These are phyloP conservation scores for Alouatta palliata DNA, from an alignment of 2,113 vertebrate species.

Conservation along the genomic window DNA sequence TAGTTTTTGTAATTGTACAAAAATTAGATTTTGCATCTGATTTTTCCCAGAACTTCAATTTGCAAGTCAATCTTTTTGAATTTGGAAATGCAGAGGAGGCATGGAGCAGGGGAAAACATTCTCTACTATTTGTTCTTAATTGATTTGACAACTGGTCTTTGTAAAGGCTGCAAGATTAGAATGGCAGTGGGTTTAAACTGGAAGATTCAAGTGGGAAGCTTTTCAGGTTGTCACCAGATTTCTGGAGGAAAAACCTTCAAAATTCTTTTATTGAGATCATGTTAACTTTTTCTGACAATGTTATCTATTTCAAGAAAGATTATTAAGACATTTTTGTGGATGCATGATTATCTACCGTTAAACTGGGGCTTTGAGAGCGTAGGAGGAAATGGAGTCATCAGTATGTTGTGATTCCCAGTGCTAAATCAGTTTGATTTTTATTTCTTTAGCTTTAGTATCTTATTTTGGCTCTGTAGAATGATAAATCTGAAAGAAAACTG, in stretches of 20 bases:
- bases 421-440: not conserved
- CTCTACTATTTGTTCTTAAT: not conserved
- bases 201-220: not conserved
- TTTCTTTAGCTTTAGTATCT: not conserved
- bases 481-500: not conserved
- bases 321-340: not conserved
- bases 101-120: not conserved
- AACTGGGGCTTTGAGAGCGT: no score
- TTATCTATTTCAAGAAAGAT: not conserved
- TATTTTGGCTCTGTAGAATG: not conserved
- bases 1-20: no score
- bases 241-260: not conserved
- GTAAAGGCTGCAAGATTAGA: slow-evolving; percentile 32
- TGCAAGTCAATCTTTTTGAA: not conserved
- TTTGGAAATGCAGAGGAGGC: not conserved
- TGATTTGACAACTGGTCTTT: not conserved
- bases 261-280: not conserved
- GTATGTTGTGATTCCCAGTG: not conserved
- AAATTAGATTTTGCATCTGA: not conserved
- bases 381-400: not conserved
- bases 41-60: not conserved
- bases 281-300: not conserved
- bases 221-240: not conserved
- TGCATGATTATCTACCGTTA: not conserved
- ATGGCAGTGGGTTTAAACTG: not conserved